Base-by-base conservation (phyloP, 1,140 invertebrate species). In the Conus betulinus region DNA sequence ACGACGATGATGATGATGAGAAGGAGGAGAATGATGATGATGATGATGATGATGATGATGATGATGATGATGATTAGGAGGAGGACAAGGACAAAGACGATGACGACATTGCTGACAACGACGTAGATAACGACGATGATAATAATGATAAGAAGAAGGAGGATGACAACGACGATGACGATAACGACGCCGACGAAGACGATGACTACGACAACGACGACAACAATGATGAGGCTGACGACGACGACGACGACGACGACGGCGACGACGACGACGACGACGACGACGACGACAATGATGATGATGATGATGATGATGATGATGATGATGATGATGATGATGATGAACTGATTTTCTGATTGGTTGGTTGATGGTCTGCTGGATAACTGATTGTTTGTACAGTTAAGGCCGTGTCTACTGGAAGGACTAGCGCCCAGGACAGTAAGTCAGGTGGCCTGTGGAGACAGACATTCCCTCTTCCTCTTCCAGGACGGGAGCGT, bases 381-480 rank as follows among this genome's bases (percentile, higher is more conserved):
- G 57, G 57, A 11, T 60, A 15, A 60, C 15, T 60, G 57, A 60
- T 71, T 71, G 17, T 7, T 71, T 71, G 17, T 71, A 7, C 67
- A 71, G 67, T 23, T 71, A 20, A 20, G 67, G 67, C 67, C 67
- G 11, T 10, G 67, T 23, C 23, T 71, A 20, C 20, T 71, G 67
- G 67, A 71, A 71, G 20, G 17, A 7, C 67, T 71, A n/a, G 67
- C 67, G 20, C 23, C 67, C 67, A 13, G 85, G 63, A 86, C 89
- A 55, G 93, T 93, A 7, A 57, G 60, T 39, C 90, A 93, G 84
- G 90, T 93, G 63, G 82, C 93, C 4, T 93, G 93, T 90, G 93
- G 93, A 15, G 92, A 93, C 79, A 93, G 93, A 90, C 93, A 93
- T 84, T 90, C 92, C 27, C 67, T 93, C 23, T 93, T 93, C 84